Evolutionary conservation across 2,113 vertebrate species (phyloP).

Genomic region (Callospermophilus lateralis): DNA sequence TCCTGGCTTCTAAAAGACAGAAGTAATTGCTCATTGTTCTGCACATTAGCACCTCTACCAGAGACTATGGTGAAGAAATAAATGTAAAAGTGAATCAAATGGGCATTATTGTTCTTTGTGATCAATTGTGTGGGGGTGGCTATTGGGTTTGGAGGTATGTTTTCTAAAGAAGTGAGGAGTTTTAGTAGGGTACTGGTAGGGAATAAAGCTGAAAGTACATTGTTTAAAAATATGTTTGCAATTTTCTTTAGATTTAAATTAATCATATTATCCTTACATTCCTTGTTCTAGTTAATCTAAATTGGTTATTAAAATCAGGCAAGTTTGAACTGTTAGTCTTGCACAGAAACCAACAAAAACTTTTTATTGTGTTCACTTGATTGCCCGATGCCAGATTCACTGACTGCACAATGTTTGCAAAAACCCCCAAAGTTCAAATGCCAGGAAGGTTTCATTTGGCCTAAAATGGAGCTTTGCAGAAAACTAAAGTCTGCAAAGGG

Average conservation of each 20-base stretch:
- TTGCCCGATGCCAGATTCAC: background rate
- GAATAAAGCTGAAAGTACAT: background rate
- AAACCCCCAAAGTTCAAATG: conserved; percentile 31
- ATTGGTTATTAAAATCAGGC: conserved; percentile 36
- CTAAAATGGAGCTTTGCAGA: conserved; percentile 22
- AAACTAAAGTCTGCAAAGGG: background rate
- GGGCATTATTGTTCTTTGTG: background rate
- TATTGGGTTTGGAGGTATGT: background rate
- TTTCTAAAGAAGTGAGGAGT: background rate
- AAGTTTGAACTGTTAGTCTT: conserved; percentile 30
- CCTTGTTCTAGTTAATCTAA: conserved; percentile 39
- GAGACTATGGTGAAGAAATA: background rate
- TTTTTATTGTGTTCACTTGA: conserved; percentile 52
- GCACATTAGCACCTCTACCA: background rate
- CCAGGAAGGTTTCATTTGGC: background rate
- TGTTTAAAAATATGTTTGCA: background rate
- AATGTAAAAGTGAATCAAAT: conserved; percentile 10
- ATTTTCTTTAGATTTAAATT: conserved; percentile 46
- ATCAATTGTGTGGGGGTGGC: background rate
- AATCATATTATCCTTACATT: conserved; percentile 10
- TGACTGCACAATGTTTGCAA: conserved; percentile 63
- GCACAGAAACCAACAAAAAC: conserved; percentile 54
- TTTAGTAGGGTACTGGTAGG: background rate
- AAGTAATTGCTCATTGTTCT: background rate
- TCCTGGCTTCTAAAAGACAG: background rate